Percentiles rank a stretch among this genome's conserved stretches.
Conservation (phyloP, 2,797 vertebrate species). For the Micropoecilia bifurca region DNA sequence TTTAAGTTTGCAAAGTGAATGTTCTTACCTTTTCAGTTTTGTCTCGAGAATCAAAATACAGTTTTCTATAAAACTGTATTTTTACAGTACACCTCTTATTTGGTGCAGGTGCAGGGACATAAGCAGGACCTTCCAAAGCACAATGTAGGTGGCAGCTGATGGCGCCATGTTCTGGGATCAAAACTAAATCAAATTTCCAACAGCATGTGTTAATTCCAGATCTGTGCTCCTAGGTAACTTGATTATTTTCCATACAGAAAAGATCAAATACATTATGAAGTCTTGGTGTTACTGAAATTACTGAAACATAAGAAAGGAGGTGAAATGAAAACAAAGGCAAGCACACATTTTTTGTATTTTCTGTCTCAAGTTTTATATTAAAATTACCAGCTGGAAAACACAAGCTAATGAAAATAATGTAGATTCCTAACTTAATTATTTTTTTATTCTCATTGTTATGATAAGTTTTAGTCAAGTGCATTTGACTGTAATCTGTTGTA, state of each 20-base stretch:
- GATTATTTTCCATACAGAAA: not conserved
- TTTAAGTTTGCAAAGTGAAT: not conserved
- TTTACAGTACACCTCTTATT: not conserved
- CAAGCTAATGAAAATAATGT: not conserved
- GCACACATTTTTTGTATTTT: not conserved
- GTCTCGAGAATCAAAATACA: not conserved
- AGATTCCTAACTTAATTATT: not conserved
- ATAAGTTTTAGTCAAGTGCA: not conserved
- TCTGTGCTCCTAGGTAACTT: conserved; percentile 1
- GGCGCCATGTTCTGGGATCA: not conserved
- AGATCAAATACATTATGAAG: not conserved
- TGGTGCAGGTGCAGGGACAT: not conserved
- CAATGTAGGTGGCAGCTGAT: not conserved
- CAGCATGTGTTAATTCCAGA: not conserved
- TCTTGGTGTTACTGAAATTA: not conserved
- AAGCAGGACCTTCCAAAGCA: not conserved
- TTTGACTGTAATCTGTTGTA: not conserved
- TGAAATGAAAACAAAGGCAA: not conserved
- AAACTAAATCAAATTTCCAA: conserved; percentile 1
- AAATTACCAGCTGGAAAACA: not conserved
- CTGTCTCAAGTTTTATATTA: not conserved
- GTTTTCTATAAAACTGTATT: not conserved
- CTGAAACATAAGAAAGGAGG: not conserved
- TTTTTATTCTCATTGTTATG: not conserved
- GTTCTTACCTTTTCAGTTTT: not conserved